Percentiles rank a stretch among this genome's conserved stretches.
Evolutionary conservation across 2,113 vertebrate genomes (phyloP).

Genomic region (Varanus salvator): DNA sequence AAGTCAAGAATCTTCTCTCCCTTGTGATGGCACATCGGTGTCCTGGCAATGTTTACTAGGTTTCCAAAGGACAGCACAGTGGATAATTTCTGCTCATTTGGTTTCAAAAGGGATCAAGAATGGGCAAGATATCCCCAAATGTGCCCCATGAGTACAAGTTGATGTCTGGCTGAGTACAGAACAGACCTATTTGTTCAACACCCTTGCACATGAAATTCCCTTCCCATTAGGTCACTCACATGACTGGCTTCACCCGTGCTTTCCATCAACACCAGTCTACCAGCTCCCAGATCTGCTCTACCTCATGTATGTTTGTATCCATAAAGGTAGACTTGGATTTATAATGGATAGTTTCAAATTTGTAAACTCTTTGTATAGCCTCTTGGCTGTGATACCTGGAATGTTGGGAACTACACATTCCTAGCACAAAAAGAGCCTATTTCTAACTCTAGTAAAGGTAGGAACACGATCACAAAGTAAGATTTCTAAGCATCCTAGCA

Average conservation of each 20-base stretch:
- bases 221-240: conserved; percentile 19
- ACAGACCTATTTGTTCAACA: conserved; percentile 5
- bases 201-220: conserved; percentile 24
- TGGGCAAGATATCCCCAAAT: conserved; percentile 17
- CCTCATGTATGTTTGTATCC: background rate
- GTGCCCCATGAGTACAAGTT: background rate
- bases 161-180: background rate
- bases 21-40: background rate
- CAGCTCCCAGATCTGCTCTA: background rate
- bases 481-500: background rate
- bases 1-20: background rate
- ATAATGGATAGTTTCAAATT: background rate
- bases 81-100: conserved; percentile 9
- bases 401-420: background rate
- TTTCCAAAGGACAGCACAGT: background rate
- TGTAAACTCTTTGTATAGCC: background rate
- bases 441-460: background rate
- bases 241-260: background rate
- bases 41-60: background rate
- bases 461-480: background rate
- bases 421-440: background rate
- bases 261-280: background rate
- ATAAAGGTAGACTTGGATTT: background rate
- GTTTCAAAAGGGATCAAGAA: conserved; percentile 30
- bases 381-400: background rate